Base-by-base conservation (phyloP, 2,888 invertebrate species). In the Nymphalis urticae region DNA sequence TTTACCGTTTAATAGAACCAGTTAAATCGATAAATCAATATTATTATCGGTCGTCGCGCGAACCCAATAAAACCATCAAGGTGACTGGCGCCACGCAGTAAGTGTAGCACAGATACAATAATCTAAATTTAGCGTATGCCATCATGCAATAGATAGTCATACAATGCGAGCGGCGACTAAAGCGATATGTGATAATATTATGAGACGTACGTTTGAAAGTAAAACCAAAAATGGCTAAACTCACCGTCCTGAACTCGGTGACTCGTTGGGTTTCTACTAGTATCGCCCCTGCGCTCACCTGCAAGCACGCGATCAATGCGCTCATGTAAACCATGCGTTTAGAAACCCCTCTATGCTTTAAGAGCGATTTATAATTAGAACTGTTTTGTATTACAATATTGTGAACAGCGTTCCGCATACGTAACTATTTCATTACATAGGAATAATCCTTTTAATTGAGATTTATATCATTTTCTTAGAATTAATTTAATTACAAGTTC, bases 221-320 rank as follows among this genome's bases (percentile, higher is more conserved):
- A 68, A 65, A 74, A 62, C 58, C 67, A 64, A 68, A 65, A 64
- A 72, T 72, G 56, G 47, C 69, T 27, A 72, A 73, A 92, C 92
- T 91, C 87, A 91, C 91, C 89, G 86, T 82, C 82, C 88, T 90
- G 85, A 82, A 90, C 84, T 90, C 89, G 80, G 90, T 84, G 82
- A 88, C 83, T 82, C 91, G 90, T 77, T 86, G 89, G 83, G 89
- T 87, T 86, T 92, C 88, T 85, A 90, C 85, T 79, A 91, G 86
- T 84, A 90, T 89, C 88, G 87, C 91, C 87, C 90, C 89, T 82
- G 90, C 87, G 87, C 84, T 91, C 86, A 92, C 92, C 92, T 92
- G 90, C 83, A 86, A 90, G 89, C 86, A 90, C 85, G 88, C 88
- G 85, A 90, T 88, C 86, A 89, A 85, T 87, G 85, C 85, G 85